Percentiles rank a stretch among this genome's conserved stretches.
phyloP scores from a whole-genome alignment of 2,888 invertebrate genomes.

The Podabrus alpinus region DNA sequence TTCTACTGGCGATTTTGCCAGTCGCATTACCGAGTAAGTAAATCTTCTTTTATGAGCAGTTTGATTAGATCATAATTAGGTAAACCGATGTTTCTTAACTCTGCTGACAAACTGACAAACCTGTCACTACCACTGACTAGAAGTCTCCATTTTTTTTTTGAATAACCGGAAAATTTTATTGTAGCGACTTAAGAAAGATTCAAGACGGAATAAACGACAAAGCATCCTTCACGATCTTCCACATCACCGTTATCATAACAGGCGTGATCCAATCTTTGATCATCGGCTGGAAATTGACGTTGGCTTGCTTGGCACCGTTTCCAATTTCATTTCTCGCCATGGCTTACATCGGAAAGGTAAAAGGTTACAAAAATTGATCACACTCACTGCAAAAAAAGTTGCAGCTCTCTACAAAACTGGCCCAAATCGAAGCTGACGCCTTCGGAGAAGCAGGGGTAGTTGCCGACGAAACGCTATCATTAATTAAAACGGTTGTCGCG shows the following conservation, averaged over 20 bases:
- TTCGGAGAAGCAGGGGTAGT: neutral
- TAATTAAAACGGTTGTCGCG: neutral
- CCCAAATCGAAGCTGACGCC: neutral
- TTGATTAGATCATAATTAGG: neutral
- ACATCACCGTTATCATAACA: neutral
- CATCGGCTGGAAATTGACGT: constrained; percentile 80
- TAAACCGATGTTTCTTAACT: neutral
- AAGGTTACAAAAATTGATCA: neutral
- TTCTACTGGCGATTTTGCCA: neutral
- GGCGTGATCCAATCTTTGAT: neutral
- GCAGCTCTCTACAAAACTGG: neutral
- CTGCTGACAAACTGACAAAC: neutral
- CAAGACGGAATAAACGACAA: neutral
- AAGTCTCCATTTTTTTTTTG: no score
- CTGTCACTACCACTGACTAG: no score
- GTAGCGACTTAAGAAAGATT: neutral
- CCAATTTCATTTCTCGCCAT: constrained; percentile 70
- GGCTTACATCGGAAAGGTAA: constrained; percentile 57
- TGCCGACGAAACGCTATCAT: neutral
- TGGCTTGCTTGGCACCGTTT: constrained; percentile 73
- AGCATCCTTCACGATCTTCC: neutral
- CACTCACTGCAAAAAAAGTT: constrained; percentile 61
- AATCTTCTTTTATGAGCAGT: no score
- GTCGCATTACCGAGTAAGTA: constrained; percentile 55
- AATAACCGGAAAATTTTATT: no score